Base-by-base conservation (phyloP, 2,888 invertebrate species). In the Sarcophaga caerulescens region DNA sequence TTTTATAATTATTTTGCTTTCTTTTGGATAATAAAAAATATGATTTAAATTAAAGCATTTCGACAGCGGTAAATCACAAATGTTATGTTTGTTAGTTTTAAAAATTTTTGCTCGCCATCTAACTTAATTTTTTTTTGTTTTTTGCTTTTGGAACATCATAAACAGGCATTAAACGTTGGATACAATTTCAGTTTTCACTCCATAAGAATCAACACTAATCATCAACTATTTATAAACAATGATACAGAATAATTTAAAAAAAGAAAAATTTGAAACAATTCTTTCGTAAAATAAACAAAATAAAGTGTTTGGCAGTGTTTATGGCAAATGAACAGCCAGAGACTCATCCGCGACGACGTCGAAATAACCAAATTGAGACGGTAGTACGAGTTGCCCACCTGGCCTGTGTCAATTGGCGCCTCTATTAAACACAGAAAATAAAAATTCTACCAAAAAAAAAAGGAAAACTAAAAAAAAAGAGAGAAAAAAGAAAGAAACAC, bases 321-420 rank as follows among this genome's bases (percentile, higher is more conserved):
- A 73, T 85, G 80, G 80, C 75, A 85, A 77, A 71, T 25, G 62
- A 85, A 68, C 65, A 84, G 57, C 60, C 57, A 78, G 57, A 25
- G 69, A 78, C 57, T 71, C 68, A 23, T 65, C 52, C 66, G 63
- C 63, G 73, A 44, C 63, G 45, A 35, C 65, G 19, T 60, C 23
- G 35, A 21, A 59, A 73, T 73, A 68, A 81, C 75, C 71, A 80
- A 78, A 74, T 76, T 82, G 73, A 75, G 73, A 71, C 52, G 45
- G 23, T 35, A 45, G 59, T 45, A 69, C 4, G 44, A 85, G 77
- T 76, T 81, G 85, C 88, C 17, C 89, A 89, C 89, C 89, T 89
- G 89, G 84, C 77, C 83, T 88, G 74, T 89, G 88, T 89, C 89
- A 89, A 89, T 89, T 88, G 88, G 88, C 89, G 88, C 88, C 88